Percentiles rank a stretch among this genome's conserved stretches.
Evolutionary conservation across 2,888 invertebrate genomes (phyloP).

Genomic region (Andrena bucephala): DNA sequence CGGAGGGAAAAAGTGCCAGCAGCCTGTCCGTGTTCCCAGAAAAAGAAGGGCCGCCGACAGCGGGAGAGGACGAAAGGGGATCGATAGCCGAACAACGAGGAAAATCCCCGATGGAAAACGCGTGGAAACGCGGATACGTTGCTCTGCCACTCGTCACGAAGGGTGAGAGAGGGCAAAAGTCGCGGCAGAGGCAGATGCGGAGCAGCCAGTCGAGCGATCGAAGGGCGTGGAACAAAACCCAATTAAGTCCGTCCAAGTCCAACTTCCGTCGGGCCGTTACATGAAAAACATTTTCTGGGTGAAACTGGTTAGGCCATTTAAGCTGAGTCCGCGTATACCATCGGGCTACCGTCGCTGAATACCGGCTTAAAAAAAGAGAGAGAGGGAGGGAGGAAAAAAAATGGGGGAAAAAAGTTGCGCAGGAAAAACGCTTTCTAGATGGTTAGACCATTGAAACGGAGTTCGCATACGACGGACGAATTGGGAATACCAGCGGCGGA

Average conservation of each 20-base stretch:
- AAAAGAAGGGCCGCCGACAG: constrained; percentile 39
- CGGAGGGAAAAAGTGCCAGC: constrained; percentile 48
- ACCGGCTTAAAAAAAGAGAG: neutral
- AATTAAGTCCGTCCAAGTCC: constrained; percentile 71
- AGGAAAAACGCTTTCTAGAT: constrained; percentile 38
- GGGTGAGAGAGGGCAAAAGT: constrained; percentile 57
- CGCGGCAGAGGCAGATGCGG: constrained; percentile 45
- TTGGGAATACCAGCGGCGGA: constrained; percentile 2
- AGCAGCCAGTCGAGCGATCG: constrained; percentile 56
- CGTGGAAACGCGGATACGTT: constrained; percentile 66
- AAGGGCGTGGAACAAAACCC: constrained; percentile 72
- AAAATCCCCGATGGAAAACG: constrained; percentile 71
- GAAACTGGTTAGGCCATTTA: constrained; percentile 72
- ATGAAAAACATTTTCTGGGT: constrained; percentile 72
- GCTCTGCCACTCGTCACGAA: constrained; percentile 50
- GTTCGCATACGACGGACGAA: constrained; percentile 8
- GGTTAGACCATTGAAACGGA: constrained; percentile 35
- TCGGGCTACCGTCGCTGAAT: constrained; percentile 28
- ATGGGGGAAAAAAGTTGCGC: constrained; percentile 18
- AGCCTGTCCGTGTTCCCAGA: constrained; percentile 51
- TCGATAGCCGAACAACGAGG: constrained; percentile 79
- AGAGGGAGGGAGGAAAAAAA: neutral
- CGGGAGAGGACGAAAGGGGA: constrained; percentile 67
- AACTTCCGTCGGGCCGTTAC: constrained; percentile 67
- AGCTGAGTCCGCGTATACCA: constrained; percentile 54